These are phyloP conservation scores for Blastomussa wellsi DNA, from an alignment of 92 coral and sea anemone species.

Conservation along the genomic window DNA sequence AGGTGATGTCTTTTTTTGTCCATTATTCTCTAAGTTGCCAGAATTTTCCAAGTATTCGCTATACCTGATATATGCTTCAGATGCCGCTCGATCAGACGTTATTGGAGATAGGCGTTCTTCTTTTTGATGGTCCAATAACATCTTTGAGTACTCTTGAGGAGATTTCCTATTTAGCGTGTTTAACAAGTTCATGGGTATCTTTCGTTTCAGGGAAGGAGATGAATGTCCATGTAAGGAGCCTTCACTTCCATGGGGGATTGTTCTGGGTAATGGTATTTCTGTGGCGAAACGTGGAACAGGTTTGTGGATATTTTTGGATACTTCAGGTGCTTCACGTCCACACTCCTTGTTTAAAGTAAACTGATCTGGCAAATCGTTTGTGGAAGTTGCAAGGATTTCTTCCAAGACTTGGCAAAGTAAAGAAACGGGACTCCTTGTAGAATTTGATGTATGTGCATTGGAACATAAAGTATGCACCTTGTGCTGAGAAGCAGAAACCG, in stretches of 20 bases:
- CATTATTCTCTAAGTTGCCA: background rate
- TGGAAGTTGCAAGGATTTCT: background rate
- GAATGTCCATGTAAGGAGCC: background rate
- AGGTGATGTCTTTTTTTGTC: background rate
- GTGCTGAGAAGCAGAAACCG: background rate
- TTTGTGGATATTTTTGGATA: background rate
- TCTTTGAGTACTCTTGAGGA: background rate
- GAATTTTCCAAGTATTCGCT: background rate
- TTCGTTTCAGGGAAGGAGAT: background rate
- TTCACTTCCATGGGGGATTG: background rate
- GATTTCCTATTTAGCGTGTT: background rate
- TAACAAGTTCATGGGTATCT: background rate
- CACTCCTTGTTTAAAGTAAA: background rate
- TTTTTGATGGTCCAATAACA: background rate
- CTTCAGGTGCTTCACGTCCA: background rate
- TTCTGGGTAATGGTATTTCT: background rate
- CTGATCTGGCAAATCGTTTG: background rate
- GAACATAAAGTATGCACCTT: background rate
- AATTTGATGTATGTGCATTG: background rate
- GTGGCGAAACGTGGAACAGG: background rate
- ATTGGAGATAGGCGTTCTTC: background rate
- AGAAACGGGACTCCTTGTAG: background rate
- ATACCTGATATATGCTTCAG: background rate
- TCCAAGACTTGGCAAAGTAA: conserved; percentile 8
- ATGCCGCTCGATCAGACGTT: background rate